Percentiles rank a stretch among this genome's conserved stretches.
phyloP scores from a whole-genome alignment of 1,140 invertebrate genomes.

The Drosophila pandora region DNA sequence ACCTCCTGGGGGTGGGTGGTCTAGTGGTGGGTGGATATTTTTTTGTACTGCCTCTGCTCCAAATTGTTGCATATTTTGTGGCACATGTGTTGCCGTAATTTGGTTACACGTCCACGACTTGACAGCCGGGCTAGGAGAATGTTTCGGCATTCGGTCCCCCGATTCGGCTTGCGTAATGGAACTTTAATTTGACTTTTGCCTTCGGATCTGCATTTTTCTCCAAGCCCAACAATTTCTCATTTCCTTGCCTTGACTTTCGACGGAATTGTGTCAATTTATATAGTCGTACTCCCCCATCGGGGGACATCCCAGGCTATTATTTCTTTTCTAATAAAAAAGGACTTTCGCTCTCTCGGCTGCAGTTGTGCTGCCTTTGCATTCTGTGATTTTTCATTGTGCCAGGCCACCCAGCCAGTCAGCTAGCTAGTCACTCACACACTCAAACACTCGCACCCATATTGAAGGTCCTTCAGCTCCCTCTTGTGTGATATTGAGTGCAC shows the following conservation, averaged over 20 bases:
- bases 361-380: constrained; percentile 33
- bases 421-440: constrained; percentile 37
- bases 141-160: constrained; percentile 1
- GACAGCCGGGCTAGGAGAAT: constrained; percentile 38
- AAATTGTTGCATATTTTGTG: constrained; percentile 75
- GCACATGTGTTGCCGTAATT: constrained; percentile 70
- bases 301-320: constrained; percentile 31
- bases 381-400: constrained; percentile 72
- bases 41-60: constrained; percentile 4
- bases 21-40: not conserved
- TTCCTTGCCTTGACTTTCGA: constrained; percentile 47
- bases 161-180: constrained; percentile 3
- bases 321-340: constrained; percentile 28
- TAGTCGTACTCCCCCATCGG: not conserved
- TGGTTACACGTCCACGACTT: constrained; percentile 63
- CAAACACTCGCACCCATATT: constrained; percentile 19
- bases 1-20: not conserved
- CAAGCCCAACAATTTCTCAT: constrained; percentile 20
- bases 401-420: constrained; percentile 27
- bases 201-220: constrained; percentile 14
- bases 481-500: constrained; percentile 73
- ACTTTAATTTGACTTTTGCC: constrained; percentile 32
- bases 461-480: constrained; percentile 41
- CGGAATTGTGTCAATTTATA: constrained; percentile 68
- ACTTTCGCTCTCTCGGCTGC: constrained; percentile 8